Evolutionary conservation across 1,140 invertebrate species (phyloP), one percentile per base, ranked within the genome.

Genomic region (Drosophila serrata): DNA sequence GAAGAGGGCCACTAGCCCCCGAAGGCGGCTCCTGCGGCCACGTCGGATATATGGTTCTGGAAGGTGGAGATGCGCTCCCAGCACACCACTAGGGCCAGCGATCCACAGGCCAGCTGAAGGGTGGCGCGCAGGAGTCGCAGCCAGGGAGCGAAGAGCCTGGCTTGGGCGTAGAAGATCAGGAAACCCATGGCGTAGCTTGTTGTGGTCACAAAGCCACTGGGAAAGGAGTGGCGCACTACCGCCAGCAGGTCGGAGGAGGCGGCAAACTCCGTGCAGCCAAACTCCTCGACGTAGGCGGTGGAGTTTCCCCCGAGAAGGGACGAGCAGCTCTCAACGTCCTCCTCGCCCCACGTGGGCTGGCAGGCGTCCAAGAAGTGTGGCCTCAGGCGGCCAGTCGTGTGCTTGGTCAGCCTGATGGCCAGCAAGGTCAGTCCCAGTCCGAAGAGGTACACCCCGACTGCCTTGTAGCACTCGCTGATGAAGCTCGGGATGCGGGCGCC

Each of bases 381-480:
- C 24, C 84, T 65, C 49, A 92, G 45, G 0, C 91, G 84, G 4
- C 91, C 91, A 0, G 82, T 79, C 2, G 69, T 59, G 13, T 59
- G 55, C 56, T 92, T 91, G n/a, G 77, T 86, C 11, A 81, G 7
- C 8, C 65, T 49, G 12, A 70, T 75, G 8, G 73, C 67, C 24
- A 91, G 46, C 27, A 92, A 40, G 1, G 69, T 45, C 17, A 92
- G 67, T 0, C 73, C 85, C 43, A 88, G 45, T 2, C 85, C 85
- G 12, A 92, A 92, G 4, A 92, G 65, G 48, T 92, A 92, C 7
- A 90, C 72, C 9, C 91, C 91, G 12, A 92, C 68, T 27, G 85
- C 61, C 57, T 92, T 91, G 64, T 92, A 92, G 49, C 91, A 91
- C 55, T 92, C 91, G 59, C 90, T 92, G 22, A 92, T 77, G 48